Evolutionary conservation across 2,113 vertebrate species (phyloP).

Genomic region (Falcunculus frontatus): DNA sequence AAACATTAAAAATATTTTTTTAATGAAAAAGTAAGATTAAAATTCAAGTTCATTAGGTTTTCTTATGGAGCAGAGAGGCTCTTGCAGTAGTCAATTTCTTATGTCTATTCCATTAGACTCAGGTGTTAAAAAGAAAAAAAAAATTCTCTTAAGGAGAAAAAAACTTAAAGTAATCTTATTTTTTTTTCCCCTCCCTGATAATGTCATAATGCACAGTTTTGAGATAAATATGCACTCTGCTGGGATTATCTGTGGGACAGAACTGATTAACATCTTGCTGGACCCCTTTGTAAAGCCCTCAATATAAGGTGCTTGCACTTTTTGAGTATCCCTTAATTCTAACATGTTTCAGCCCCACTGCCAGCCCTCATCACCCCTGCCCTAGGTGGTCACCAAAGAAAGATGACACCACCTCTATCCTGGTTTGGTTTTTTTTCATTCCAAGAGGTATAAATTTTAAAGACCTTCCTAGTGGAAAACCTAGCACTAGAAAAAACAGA

Average conservation of each 20-base stretch:
- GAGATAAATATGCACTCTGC: neutral
- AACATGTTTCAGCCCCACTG: neutral
- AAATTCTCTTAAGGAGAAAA: neutral
- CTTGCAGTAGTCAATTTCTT: neutral
- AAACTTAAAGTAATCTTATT: neutral
- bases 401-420: neutral
- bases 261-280: neutral
- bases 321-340: neutral
- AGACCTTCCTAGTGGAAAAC: neutral
- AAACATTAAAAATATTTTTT: constrained; percentile 12
- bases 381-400: neutral
- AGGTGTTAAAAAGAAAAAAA: neutral
- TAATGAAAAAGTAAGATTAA: neutral
- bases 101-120: neutral
- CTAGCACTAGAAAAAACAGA: neutral
- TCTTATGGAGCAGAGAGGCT: neutral
- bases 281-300: neutral
- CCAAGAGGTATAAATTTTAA: neutral
- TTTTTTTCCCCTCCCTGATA: neutral
- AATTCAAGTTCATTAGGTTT: neutral
- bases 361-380: neutral
- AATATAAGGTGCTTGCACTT: neutral
- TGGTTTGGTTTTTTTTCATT: neutral
- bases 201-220: neutral
- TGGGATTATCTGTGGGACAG: neutral